Evolutionary conservation across 53 echinoderm and acorn worm species (phyloP), one percentile per base, ranked within the genome.

Genomic region (Arbacia lixula): DNA sequence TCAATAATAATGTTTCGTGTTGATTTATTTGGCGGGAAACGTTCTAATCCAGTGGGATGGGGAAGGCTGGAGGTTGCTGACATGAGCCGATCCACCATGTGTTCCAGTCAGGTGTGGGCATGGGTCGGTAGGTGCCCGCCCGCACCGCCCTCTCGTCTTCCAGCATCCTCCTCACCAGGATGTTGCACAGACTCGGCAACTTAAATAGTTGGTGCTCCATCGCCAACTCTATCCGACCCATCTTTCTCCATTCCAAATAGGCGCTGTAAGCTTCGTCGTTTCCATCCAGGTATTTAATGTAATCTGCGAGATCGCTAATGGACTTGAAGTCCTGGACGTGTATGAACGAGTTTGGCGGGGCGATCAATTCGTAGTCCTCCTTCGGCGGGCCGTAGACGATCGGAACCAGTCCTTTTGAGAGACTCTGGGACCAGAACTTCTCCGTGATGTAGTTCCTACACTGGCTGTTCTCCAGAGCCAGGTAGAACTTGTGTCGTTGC

Each of bases 381-480:
- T 72, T 90, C 3, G 84, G 26, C 2, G 89, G 87, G 20, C 93
- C 93, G 29, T 76, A 93, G 16, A 93, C 93, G 20, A 93, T 77
- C 5, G 93, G 93, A 17, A 93, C 93, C 10, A 62, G 68, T 1
- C 86, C 90, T 5, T 53, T 46, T 4, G 19, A 20, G 2, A 93
- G 76, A n/a, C 67, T 81, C 30, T 90, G 90, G 28, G 46, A 67
- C 93, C 93, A 93, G 32, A 93, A 85, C 73, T 93, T 93, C 78
- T 93, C 93, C 20, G 93, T 88, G 27, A 90, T 90, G 26, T 93
- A 93, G 31, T 90, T 90, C 2, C 56, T 84, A 53, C 93, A 93
- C 27, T 85, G 46, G 11, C 88, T 84, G 49, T 90, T 93, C 61
- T 93, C 93, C 11, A 93, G 68, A 16, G 93, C 85, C 1, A 93